phyloP scores from a whole-genome alignment of 1,140 invertebrate genomes.

The Rhyacophila brunnea region DNA sequence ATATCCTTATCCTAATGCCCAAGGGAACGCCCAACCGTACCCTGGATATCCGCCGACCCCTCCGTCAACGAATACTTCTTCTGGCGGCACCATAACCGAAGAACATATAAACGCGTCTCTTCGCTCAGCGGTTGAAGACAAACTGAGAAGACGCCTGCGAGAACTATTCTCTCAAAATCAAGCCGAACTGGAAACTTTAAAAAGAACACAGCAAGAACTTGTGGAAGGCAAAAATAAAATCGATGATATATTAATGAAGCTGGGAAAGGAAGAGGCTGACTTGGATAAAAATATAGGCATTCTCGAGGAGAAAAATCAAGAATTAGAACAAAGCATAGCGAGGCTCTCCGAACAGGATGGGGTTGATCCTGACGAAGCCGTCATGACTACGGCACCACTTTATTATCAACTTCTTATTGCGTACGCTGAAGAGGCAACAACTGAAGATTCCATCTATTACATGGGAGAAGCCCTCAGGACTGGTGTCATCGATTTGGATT shows the following conservation, averaged over 20 bases:
- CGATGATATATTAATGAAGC: slow-evolving; percentile 74
- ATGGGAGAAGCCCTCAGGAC: slow-evolving; percentile 93
- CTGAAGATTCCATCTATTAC: slow-evolving; percentile 98
- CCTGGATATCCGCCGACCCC: slow-evolving; percentile 51
- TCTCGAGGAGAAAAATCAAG: slow-evolving; percentile 81
- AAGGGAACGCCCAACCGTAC: slow-evolving; percentile 14
- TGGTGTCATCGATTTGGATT: slow-evolving; percentile 91
- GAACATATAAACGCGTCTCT: slow-evolving; percentile 93
- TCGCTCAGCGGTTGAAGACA: slow-evolving; percentile 92
- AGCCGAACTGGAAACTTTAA: slow-evolving; percentile 88
- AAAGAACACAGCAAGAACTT: slow-evolving; percentile 86
- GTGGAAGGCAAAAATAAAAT: slow-evolving; percentile 82
- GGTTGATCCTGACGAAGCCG: slow-evolving; percentile 94
- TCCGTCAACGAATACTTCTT: slow-evolving; percentile 42
- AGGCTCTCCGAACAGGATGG: slow-evolving; percentile 75
- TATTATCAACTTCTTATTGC: slow-evolving; percentile 96
- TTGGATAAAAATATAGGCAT: slow-evolving; percentile 82
- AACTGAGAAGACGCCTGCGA: slow-evolving; percentile 79
- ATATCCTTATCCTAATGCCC: slow-evolving; percentile 37
- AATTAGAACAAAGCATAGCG: slow-evolving; percentile 79
- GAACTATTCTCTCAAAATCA: slow-evolving; percentile 88
- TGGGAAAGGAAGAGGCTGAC: slow-evolving; percentile 83
- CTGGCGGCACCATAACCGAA: slow-evolving; percentile 84
- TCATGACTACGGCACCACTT: slow-evolving; percentile 92
- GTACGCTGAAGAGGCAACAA: slow-evolving; percentile 96